Percentiles rank a stretch among this genome's conserved stretches.
Conservation (phyloP, 2,888 invertebrate species). For the Meiosimyza platycephala region DNA sequence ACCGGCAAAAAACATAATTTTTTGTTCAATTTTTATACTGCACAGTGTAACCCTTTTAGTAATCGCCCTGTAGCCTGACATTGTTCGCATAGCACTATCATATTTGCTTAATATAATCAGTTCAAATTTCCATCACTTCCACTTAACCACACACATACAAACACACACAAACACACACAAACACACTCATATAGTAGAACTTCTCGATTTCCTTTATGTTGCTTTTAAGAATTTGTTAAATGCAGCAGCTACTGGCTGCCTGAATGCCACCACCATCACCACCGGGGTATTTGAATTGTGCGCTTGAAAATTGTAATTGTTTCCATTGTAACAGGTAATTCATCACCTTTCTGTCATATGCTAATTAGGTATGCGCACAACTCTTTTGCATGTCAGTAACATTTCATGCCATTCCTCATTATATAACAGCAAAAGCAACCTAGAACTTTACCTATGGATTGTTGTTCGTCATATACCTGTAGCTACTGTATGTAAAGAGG, state of each 20-base stretch:
- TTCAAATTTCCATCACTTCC: too few species aligned
- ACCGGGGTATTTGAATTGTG: slow-evolving; percentile 21
- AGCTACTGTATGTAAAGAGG: background rate
- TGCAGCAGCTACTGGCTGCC: slow-evolving; percentile 2
- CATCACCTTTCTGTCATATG: slow-evolving; percentile 41
- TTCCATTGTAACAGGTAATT: slow-evolving; percentile 38
- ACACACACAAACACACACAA: background rate
- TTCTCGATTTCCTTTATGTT: background rate
- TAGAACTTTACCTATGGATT: background rate
- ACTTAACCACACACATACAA: background rate
- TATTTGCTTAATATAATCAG: background rate
- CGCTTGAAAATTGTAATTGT: slow-evolving; percentile 34
- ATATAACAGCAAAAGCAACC: background rate
- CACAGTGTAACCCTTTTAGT: background rate
- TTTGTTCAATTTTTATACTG: too few species aligned
- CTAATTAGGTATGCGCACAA: slow-evolving; percentile 36
- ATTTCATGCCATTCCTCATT: background rate
- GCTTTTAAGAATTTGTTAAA: background rate
- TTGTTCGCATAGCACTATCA: background rate
- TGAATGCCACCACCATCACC: background rate
- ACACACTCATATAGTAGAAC: background rate
- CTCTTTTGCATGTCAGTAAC: slow-evolving; percentile 27
- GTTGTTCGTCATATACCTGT: background rate
- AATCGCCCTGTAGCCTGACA: too few species aligned
- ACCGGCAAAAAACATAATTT: too few species aligned